These are phyloP conservation scores for Ochropleura leucogaster DNA, from an alignment of 2,888 invertebrate species.

Conservation along the genomic window DNA sequence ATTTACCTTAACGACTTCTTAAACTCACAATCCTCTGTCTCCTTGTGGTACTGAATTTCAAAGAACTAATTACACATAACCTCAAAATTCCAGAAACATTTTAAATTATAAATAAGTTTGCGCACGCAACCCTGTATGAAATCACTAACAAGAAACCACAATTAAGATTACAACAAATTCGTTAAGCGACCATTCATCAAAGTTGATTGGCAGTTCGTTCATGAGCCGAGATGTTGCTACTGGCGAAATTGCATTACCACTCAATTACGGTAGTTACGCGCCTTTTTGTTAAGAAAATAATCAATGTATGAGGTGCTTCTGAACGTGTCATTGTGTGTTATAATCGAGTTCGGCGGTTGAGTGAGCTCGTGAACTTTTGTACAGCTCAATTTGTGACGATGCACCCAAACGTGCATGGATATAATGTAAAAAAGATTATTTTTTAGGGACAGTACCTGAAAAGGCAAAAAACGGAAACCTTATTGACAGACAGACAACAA, in stretches of 20 bases:
- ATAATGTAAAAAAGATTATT: not conserved
- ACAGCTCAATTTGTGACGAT: conserved; percentile 22
- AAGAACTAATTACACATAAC: conserved; percentile 31
- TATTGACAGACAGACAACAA: no score
- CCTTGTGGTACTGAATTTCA: conserved; percentile 6
- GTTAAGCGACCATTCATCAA: conserved; percentile 84
- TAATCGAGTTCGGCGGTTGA: conserved; percentile 49
- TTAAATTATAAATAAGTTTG: conserved; percentile 42
- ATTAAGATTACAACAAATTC: conserved; percentile 84
- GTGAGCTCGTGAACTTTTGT: conserved; percentile 60
- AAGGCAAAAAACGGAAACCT: no score
- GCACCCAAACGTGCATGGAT: not conserved
- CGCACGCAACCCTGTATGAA: conserved; percentile 62
- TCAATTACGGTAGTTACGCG: conserved; percentile 80
- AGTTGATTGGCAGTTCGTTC: conserved; percentile 80
- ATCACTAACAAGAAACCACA: conserved; percentile 78
- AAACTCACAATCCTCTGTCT: not conserved
- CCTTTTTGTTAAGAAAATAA: conserved; percentile 78
- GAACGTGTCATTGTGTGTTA: conserved; percentile 47
- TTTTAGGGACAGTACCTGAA: no score
- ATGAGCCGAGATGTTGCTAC: conserved; percentile 75
- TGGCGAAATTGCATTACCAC: conserved; percentile 80
- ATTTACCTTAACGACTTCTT: not conserved
- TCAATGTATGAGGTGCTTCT: conserved; percentile 64
- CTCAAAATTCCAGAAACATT: conserved; percentile 49